These are phyloP conservation scores for Tenrec ecaudatus DNA, from an alignment of 2,113 vertebrate genomes.

Conservation along the genomic window DNA sequence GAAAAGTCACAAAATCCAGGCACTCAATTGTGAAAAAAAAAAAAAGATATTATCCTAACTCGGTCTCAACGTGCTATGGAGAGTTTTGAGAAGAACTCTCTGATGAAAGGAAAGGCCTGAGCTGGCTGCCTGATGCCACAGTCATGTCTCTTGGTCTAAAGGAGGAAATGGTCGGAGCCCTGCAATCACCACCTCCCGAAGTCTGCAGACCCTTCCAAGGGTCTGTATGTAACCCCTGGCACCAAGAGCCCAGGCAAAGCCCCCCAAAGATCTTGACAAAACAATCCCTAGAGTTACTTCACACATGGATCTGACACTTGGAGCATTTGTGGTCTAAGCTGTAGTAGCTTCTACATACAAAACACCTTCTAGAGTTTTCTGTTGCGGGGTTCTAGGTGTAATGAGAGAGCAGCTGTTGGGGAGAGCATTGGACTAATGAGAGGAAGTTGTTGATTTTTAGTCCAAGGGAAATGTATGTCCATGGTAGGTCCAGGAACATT, in stretches of 20 bases:
- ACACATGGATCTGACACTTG: neutral
- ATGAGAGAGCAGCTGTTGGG: neutral
- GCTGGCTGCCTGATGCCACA: neutral
- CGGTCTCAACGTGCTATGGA: neutral
- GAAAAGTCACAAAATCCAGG: constrained; percentile 55
- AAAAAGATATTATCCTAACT: neutral
- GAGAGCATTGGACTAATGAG: neutral
- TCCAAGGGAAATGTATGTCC: neutral
- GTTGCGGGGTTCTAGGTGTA: neutral
- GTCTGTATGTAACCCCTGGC: neutral
- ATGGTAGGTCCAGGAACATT: neutral
- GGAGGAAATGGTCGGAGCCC: neutral
- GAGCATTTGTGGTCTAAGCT: neutral
- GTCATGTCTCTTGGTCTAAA: neutral
- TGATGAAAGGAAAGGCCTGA: neutral
- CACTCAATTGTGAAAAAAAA: constrained; percentile 40
- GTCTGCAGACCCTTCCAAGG: neutral
- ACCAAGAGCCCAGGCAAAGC: neutral
- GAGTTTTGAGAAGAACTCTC: neutral
- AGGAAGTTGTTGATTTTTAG: neutral
- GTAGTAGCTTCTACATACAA: neutral
- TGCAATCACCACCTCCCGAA: neutral
- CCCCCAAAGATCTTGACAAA: neutral
- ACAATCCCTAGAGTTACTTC: neutral
- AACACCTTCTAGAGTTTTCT: constrained; percentile 31